phyloP scores from a whole-genome alignment of 1,140 invertebrate species.

The Neuroterus valhalla region DNA sequence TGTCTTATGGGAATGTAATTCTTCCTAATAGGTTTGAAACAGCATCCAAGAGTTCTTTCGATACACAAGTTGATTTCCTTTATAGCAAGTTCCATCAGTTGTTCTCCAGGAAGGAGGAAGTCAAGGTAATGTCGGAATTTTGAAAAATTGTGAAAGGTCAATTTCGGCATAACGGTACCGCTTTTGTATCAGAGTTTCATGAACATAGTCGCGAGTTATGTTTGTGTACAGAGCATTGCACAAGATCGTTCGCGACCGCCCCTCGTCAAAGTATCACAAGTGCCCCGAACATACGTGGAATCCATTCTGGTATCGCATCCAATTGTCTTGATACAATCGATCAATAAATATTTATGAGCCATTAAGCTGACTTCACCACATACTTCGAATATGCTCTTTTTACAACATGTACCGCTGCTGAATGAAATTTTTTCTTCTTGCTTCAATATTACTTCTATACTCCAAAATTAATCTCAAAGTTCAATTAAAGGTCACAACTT shows the following conservation, averaged over 20 bases:
- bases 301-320: constrained; percentile 54
- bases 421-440: constrained; percentile 32
- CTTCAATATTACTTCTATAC: not conserved
- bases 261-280: constrained; percentile 35
- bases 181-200: constrained; percentile 32
- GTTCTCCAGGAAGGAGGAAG: constrained; percentile 15
- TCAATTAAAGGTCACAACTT: not conserved
- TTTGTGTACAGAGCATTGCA: constrained; percentile 37
- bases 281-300: constrained; percentile 41
- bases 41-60: too few species aligned
- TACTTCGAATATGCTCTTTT: constrained; percentile 22
- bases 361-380: constrained; percentile 16
- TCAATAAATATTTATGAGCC: constrained; percentile 65
- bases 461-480: not conserved
- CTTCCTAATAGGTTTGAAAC: too few species aligned
- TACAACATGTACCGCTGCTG: constrained; percentile 6
- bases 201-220: constrained; percentile 5
- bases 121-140: constrained; percentile 24
- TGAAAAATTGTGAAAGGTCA: constrained; percentile 15
- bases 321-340: constrained; percentile 61
- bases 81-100: not conserved
- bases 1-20: too few species aligned
- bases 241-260: constrained; percentile 38
- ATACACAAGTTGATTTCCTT: not conserved
- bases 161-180: constrained; percentile 22